These are phyloP conservation scores for Seriola rivoliana DNA, from an alignment of 2,113 vertebrate species.

Conservation along the genomic window DNA sequence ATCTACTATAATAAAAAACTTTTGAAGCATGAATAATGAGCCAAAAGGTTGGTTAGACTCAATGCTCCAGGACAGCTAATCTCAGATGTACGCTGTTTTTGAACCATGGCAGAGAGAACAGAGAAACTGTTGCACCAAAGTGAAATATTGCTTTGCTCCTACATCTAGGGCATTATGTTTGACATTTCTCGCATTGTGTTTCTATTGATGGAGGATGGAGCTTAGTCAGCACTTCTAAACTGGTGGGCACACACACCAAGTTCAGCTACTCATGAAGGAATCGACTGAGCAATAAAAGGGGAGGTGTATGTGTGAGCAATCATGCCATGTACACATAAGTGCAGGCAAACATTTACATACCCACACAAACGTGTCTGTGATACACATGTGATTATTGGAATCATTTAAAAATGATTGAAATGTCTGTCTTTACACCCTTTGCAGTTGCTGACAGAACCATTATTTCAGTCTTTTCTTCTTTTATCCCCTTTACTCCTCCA, in stretches of 20 bases:
- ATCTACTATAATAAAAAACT: not conserved
- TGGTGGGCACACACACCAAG: constrained; percentile 20
- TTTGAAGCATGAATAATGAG: constrained; percentile 10
- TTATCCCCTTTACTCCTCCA: not conserved
- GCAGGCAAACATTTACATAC: not conserved
- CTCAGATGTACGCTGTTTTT: constrained; percentile 27
- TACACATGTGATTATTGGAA: constrained; percentile 5
- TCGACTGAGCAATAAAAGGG: constrained; percentile 23
- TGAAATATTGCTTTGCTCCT: constrained; percentile 59
- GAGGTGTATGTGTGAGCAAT: constrained; percentile 15
- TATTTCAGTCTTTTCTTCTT: not conserved
- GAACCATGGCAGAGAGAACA: constrained; percentile 30
- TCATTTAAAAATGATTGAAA: constrained; percentile 12
- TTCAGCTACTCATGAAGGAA: constrained; percentile 45
- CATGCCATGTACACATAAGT: not conserved
- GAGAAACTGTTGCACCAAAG: constrained; percentile 30
- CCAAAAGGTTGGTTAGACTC: constrained; percentile 22
- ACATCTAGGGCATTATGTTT: constrained; percentile 48
- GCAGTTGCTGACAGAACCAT: constrained; percentile 33
- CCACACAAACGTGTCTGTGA: not conserved
- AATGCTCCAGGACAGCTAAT: constrained; percentile 20
- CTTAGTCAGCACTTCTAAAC: constrained; percentile 51
- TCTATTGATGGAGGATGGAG: constrained; percentile 50
- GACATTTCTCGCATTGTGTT: constrained; percentile 58
- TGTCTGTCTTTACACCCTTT: not conserved